A percentile compares a stretch with the other conserved stretches of the same genome.
phyloP scores from a whole-genome alignment of 2,888 invertebrate genomes.

The Hypsopygia costalis region DNA sequence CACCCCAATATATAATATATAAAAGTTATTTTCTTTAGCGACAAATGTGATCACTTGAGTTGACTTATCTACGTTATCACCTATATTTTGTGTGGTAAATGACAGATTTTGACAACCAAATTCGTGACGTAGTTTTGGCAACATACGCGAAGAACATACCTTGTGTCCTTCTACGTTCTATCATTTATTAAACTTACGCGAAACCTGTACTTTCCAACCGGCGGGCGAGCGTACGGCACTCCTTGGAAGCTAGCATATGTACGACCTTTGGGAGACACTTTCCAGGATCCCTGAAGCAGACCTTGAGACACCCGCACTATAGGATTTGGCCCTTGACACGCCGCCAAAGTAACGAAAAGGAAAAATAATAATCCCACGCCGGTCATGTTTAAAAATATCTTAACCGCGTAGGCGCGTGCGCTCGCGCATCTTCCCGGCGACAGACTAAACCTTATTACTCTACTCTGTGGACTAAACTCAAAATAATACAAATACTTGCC shows the following conservation, averaged over 20 bases:
- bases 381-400: constrained; percentile 27
- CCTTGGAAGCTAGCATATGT: constrained; percentile 82
- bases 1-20: too few relatives aligned
- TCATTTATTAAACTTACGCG: constrained; percentile 60
- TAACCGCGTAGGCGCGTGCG: constrained; percentile 26
- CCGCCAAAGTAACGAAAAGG: constrained; percentile 25
- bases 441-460: too few relatives aligned
- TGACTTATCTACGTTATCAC: too few relatives aligned
- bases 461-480: too few relatives aligned
- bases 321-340: constrained; percentile 44
- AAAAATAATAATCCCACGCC: constrained; percentile 34
- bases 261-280: constrained; percentile 55
- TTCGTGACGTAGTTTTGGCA: too few relatives aligned
- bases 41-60: too few relatives aligned
- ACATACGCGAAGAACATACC: too few relatives aligned
- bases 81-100: too few relatives aligned
- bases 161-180: too few relatives aligned
- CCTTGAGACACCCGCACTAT: constrained; percentile 54
- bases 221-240: constrained; percentile 84
- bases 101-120: too few relatives aligned
- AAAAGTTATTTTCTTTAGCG: too few relatives aligned
- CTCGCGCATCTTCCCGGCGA: constrained; percentile 20
- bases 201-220: constrained; percentile 82
- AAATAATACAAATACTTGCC: too few relatives aligned
- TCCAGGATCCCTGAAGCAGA: constrained; percentile 58